Conservation (phyloP, 1,140 invertebrate genomes). For the Polypedilum pembai region DNA sequence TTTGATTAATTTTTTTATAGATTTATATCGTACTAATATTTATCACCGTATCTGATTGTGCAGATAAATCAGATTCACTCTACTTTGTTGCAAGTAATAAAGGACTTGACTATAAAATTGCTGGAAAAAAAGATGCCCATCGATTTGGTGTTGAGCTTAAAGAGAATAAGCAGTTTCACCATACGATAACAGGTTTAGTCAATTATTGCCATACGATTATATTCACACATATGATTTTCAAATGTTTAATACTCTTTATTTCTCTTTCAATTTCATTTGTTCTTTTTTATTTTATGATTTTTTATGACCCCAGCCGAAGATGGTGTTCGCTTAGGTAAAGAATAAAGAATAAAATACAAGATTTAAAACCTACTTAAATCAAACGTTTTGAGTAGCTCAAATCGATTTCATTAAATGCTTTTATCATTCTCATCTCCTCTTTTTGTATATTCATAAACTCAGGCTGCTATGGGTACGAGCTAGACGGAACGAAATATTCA, state of each 20-base stretch:
- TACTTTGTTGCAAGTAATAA: neutral
- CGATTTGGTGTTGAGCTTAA: neutral
- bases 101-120: neutral
- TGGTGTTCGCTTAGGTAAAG: conserved; percentile 10
- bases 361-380: too few species aligned
- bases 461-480: neutral
- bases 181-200: conserved; percentile 11
- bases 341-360: too few species aligned
- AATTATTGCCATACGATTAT: neutral
- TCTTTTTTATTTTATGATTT: neutral
- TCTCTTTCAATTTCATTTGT: neutral
- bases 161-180: neutral
- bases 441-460: neutral
- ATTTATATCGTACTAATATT: neutral
- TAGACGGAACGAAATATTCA: neutral
- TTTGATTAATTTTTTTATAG: neutral
- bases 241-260: neutral
- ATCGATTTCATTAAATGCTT: neutral
- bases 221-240: conserved; percentile 2
- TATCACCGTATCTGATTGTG: neutral
- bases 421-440: neutral
- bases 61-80: neutral
- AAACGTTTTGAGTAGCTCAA: too few species aligned
- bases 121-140: neutral
- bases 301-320: neutral